phyloP scores from a whole-genome alignment of 1,140 invertebrate species.

The Drosophila santomea region DNA sequence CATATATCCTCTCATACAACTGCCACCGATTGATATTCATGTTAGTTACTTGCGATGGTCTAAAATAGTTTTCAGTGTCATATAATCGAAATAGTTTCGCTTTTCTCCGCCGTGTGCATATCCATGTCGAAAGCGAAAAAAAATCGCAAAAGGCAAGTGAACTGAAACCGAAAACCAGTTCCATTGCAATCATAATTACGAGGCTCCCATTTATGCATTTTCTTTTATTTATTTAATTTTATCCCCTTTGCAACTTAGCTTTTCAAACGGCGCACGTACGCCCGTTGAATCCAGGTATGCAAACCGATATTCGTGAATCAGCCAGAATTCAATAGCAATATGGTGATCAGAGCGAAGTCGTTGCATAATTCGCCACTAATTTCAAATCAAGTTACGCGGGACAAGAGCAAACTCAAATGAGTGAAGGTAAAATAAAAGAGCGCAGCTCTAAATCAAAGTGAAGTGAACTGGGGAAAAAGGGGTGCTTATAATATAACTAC shows the following conservation, averaged over 20 bases:
- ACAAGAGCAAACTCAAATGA: not conserved
- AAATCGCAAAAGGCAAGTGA: slow-evolving; percentile 14
- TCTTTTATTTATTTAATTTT: not conserved
- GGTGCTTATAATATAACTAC: no score
- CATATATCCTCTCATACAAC: not conserved
- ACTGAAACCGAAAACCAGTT: slow-evolving; percentile 43
- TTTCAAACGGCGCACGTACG: slow-evolving; percentile 23
- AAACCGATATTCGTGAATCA: slow-evolving; percentile 7
- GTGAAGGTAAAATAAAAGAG: slow-evolving; percentile 2
- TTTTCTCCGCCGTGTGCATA: slow-evolving; percentile 13
- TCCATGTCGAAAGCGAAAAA: slow-evolving; percentile 1
- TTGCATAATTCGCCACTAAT: slow-evolving; percentile 30
- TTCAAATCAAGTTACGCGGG: slow-evolving; percentile 20
- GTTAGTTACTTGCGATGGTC: no score
- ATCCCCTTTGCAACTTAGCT: not conserved
- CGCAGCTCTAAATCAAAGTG: slow-evolving; percentile 42
- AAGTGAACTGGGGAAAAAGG: slow-evolving; percentile 15
- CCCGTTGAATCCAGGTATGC: slow-evolving; percentile 15
- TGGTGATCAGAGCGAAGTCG: slow-evolving; percentile 22
- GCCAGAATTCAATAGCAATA: slow-evolving; percentile 8
- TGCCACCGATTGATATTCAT: not conserved
- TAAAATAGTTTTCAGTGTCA: slow-evolving; percentile 7
- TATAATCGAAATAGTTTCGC: slow-evolving; percentile 8
- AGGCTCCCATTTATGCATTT: slow-evolving; percentile 23
- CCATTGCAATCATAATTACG: slow-evolving; percentile 47